A percentile compares a stretch with the other conserved stretches of the same genome.
Evolutionary conservation across 2,113 vertebrate genomes (phyloP).

Genomic region (Trematomus loennbergii): DNA sequence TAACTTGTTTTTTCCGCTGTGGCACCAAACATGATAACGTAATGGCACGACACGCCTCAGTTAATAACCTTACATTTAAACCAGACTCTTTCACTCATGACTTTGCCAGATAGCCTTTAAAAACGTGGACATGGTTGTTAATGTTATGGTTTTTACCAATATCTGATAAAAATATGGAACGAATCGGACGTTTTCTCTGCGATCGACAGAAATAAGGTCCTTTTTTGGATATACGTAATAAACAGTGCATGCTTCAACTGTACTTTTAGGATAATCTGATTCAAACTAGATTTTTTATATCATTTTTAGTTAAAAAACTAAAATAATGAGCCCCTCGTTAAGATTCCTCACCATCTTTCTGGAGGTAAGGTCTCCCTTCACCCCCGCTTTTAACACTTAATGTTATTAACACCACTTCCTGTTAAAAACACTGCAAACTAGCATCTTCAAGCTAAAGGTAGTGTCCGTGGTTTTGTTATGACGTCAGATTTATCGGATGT

Average conservation of each 20-base stretch:
- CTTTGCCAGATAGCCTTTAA: neutral
- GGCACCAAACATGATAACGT: constrained; percentile 25
- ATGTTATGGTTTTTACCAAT: too few species aligned
- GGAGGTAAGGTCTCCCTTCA: neutral
- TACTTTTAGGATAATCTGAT: too few species aligned
- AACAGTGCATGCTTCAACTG: too few species aligned
- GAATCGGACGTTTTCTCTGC: too few species aligned
- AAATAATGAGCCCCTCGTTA: neutral
- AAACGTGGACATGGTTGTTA: too few species aligned
- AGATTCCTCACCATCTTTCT: neutral
- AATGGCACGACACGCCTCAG: constrained; percentile 4
- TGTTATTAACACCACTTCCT: constrained; percentile 25
- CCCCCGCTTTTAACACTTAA: constrained; percentile 1
- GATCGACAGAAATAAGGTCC: too few species aligned
- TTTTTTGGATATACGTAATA: too few species aligned
- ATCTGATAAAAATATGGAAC: too few species aligned
- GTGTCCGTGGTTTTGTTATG: constrained; percentile 16
- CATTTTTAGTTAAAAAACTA: neutral
- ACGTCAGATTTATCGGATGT: neutral
- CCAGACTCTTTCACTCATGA: neutral
- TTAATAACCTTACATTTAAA: neutral
- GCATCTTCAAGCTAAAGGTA: constrained; percentile 2
- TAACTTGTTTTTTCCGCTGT: neutral
- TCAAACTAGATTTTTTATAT: neutral
- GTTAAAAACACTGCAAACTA: neutral